Conservation (phyloP, 2,113 vertebrate genomes). For the Menidia beryllina region DNA sequence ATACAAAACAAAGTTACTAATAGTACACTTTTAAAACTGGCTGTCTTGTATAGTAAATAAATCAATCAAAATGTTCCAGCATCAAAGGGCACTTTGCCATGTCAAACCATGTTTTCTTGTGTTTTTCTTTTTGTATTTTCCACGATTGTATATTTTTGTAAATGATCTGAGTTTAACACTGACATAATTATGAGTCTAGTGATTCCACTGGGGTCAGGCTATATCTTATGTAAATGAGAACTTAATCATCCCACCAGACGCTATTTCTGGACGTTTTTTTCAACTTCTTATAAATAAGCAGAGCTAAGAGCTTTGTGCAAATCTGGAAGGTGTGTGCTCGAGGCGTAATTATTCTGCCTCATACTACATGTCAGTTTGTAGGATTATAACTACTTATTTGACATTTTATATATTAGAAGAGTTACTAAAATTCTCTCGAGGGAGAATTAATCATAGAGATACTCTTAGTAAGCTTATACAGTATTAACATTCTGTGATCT, state of each 20-base stretch:
- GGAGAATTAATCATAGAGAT: no score
- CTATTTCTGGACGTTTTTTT: constrained; percentile 51
- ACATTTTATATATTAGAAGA: no score
- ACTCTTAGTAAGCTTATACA: no score
- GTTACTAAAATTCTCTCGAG: no score
- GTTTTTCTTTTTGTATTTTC: background rate
- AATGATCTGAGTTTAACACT: constrained; percentile 27
- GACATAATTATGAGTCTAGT: constrained; percentile 44
- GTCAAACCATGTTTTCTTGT: background rate
- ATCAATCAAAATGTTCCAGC: no score
- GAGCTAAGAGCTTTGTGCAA: background rate
- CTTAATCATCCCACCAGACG: constrained; percentile 37
- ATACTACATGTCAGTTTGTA: no score
- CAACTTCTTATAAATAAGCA: constrained; percentile 38
- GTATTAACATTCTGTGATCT: no score
- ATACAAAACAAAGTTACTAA: no score
- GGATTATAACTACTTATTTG: no score
- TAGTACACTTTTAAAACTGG: no score
- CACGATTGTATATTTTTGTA: constrained; percentile 6
- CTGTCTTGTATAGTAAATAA: no score
- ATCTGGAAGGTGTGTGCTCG: constrained; percentile 3
- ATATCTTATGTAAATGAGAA: constrained; percentile 60
- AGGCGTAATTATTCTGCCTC: no score
- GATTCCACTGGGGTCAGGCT: constrained; percentile 27
- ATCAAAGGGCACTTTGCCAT: background rate